These are phyloP conservation scores for Corythaixoides concolor DNA, from an alignment of 2,113 vertebrate species.

Conservation along the genomic window DNA sequence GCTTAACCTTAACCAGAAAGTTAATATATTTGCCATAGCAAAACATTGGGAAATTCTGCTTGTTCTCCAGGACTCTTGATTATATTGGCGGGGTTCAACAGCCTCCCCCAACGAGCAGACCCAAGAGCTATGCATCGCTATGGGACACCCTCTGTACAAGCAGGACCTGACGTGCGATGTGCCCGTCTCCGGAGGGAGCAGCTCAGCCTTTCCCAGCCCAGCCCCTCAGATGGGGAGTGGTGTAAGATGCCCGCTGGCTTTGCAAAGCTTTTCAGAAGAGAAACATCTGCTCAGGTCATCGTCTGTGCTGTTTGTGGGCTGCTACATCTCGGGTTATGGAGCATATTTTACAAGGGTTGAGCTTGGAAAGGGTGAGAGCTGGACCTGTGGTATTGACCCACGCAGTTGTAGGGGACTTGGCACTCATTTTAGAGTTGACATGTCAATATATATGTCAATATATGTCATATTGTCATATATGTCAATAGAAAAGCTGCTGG, in stretches of 20 bases:
- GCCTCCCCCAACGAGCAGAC: background rate
- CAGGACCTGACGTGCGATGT: background rate
- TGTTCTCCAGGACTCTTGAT: background rate
- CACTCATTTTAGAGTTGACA: background rate
- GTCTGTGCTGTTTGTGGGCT: fast-evolving
- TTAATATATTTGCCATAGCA: background rate
- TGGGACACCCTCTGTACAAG: background rate
- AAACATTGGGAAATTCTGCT: background rate
- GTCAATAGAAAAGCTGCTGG: background rate
- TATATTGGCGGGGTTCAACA: background rate
- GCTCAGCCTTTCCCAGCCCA: background rate
- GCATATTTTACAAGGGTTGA: background rate
- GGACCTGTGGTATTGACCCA: background rate
- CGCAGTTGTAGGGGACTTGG: background rate
- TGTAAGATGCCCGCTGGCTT: background rate
- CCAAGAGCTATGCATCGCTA: background rate
- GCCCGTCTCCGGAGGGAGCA: background rate
- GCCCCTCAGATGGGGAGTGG: background rate
- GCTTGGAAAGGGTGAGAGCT: background rate
- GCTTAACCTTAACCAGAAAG: background rate
- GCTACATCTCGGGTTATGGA: background rate
- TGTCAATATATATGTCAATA: background rate
- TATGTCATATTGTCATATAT: too few species aligned
- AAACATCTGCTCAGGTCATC: background rate
- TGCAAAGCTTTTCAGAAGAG: background rate